Conservation (phyloP, 2,888 invertebrate genomes). For the Nomada flava region DNA sequence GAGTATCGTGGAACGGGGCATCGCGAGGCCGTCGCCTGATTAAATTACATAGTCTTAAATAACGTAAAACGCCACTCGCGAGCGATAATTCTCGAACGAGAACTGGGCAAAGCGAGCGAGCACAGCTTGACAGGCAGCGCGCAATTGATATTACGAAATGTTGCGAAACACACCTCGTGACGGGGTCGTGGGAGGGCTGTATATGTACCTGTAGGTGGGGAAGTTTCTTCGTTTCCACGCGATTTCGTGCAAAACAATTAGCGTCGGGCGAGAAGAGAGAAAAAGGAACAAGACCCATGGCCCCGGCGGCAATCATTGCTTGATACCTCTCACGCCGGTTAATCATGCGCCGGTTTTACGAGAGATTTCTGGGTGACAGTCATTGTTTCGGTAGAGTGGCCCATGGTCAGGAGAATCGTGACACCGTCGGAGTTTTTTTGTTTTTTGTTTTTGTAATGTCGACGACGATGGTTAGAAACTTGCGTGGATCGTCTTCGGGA, state of each 20-base stretch:
- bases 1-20: constrained; percentile 25
- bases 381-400: constrained; percentile 26
- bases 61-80: constrained; percentile 61
- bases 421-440: constrained; percentile 6
- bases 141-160: constrained; percentile 71
- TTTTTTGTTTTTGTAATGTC: not conserved
- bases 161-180: constrained; percentile 57
- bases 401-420: constrained; percentile 4
- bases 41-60: constrained; percentile 66
- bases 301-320: constrained; percentile 50
- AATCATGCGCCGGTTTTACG: constrained; percentile 27
- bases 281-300: constrained; percentile 39
- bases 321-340: constrained; percentile 21
- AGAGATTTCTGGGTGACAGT: constrained; percentile 59
- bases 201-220: constrained; percentile 2
- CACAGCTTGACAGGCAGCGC: constrained; percentile 64
- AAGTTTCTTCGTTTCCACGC: constrained; percentile 63
- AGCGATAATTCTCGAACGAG: constrained; percentile 57
- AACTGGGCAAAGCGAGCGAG: constrained; percentile 31
- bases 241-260: constrained; percentile 68
- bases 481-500: not conserved
- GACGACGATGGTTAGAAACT: not conserved
- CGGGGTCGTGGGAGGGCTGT: constrained; percentile 26
- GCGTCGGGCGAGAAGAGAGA: constrained; percentile 17
- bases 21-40: constrained; percentile 55